Evolutionary conservation across 2,113 vertebrate genomes (phyloP), one percentile per base, ranked within the genome.

Genomic region (Cochlearius cochlearius): DNA sequence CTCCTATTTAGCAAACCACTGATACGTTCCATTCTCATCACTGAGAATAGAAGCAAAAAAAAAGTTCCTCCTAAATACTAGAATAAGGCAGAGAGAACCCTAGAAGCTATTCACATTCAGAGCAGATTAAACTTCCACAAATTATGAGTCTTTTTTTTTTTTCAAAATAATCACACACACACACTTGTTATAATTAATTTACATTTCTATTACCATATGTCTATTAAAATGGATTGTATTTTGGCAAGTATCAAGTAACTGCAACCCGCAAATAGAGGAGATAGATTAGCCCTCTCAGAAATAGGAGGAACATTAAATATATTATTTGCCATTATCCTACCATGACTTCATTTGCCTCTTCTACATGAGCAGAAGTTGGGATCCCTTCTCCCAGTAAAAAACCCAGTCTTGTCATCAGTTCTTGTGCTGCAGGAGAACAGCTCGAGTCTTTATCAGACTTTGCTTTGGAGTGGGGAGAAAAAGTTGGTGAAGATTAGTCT

Each of bases 341-440:
- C 99, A 99, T 99, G 98, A 98, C 98, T 98, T 99, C 99, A 97
- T 98, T 99, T 98, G 99, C 99, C 97, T 99, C 99, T 96, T 99
- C 99, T 98, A 99, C 98, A 96, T 98, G 99, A 91, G 99, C 98
- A 81, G 99, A 98, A 91, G 98, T 98, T 88, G 99, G 99, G 98
- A 99, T 99, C 91, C 99, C 99, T 99, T 99, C 99, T 97, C 99
- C 99, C 97, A 99, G 98, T 96, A 99, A 98, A 98, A 99, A 99
- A 72, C 99, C 99, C 98, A 99, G 95, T 96, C 99, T 99, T 97
- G 99, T 99, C 99, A 99, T 99, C 98, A 99, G 96, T 98, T 99
- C 99, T 97, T 99, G 99, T 97, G 99, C 99, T 97, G 99, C 99
- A 86, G 99, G 99, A 55, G 99, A 99, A 98, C 99, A 99, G 98